Conservation (phyloP, 2,113 vertebrate genomes). For the Macquaria ambigua region DNA sequence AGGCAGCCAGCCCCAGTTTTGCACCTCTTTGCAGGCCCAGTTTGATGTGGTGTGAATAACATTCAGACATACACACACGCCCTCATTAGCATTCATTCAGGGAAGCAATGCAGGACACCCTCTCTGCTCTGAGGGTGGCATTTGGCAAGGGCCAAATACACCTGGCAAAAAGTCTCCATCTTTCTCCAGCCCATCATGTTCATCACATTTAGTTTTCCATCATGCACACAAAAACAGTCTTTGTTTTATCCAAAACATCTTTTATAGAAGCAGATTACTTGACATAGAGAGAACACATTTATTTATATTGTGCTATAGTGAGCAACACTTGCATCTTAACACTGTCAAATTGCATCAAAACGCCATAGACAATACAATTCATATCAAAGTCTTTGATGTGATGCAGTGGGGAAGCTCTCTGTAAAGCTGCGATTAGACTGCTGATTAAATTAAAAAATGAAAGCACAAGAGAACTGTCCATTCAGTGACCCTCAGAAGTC, state of each 20-base stretch:
- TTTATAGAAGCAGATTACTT: constrained; percentile 15
- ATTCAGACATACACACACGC: constrained; percentile 85
- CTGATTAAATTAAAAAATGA: constrained; percentile 60
- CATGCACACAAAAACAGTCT: constrained; percentile 39
- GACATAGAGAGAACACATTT: constrained; percentile 13
- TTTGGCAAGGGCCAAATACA: constrained; percentile 85
- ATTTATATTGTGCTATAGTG: constrained; percentile 11
- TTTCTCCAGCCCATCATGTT: constrained; percentile 61
- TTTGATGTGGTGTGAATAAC: constrained; percentile 88
- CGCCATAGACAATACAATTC: not conserved
- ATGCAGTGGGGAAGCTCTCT: constrained; percentile 13
- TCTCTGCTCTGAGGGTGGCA: constrained; percentile 84
- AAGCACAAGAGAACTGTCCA: constrained; percentile 63
- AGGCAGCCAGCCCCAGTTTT: constrained; percentile 84
- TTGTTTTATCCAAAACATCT: constrained; percentile 46
- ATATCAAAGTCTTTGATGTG: constrained; percentile 36
- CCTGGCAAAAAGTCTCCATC: constrained; percentile 80
- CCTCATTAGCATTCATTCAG: constrained; percentile 84
- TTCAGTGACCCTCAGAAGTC: constrained; percentile 71
- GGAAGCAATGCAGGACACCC: constrained; percentile 79
- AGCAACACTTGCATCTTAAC: constrained; percentile 19
- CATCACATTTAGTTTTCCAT: constrained; percentile 72
- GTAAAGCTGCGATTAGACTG: constrained; percentile 49
- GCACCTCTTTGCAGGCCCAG: constrained; percentile 85
- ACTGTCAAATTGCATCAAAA: constrained; percentile 36